phyloP scores from a whole-genome alignment of 2,888 invertebrate species.

The Bombylius discolor region DNA sequence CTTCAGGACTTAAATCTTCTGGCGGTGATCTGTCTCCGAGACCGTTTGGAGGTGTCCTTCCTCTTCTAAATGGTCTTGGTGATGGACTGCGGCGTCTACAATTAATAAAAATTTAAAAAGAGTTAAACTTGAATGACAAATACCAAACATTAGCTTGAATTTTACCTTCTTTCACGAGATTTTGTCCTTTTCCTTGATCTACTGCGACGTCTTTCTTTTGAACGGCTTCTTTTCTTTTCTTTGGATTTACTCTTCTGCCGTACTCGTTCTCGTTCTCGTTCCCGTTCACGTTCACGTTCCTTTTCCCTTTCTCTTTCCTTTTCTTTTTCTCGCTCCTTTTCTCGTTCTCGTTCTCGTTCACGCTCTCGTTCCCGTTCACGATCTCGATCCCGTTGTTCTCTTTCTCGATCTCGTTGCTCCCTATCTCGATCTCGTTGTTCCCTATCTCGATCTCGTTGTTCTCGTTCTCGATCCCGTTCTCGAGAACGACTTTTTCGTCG shows the following conservation, averaged over 20 bases:
- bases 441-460: too few species aligned
- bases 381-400: too few species aligned
- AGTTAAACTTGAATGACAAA: background rate
- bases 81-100: conserved; percentile 34
- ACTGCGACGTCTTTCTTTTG: conserved; percentile 20
- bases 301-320: background rate
- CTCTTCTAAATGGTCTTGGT: conserved; percentile 33
- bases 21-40: conserved; percentile 45
- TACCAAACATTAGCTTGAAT: background rate
- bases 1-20: conserved; percentile 83
- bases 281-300: background rate
- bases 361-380: too few species aligned
- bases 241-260: conserved; percentile 13
- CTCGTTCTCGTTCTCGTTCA: background rate
- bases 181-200: conserved; percentile 21
- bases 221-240: conserved; percentile 22
- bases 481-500: conserved; percentile 10
- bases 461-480: background rate
- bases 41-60: conserved; percentile 39
- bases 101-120: background rate
- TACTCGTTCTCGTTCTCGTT: background rate
- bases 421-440: too few species aligned
- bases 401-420: too few species aligned
- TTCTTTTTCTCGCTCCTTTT: too few species aligned
- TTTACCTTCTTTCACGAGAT: conserved; percentile 2